Conservation (phyloP, 2,888 invertebrate species). For the Melangyna quadrimaculata region DNA sequence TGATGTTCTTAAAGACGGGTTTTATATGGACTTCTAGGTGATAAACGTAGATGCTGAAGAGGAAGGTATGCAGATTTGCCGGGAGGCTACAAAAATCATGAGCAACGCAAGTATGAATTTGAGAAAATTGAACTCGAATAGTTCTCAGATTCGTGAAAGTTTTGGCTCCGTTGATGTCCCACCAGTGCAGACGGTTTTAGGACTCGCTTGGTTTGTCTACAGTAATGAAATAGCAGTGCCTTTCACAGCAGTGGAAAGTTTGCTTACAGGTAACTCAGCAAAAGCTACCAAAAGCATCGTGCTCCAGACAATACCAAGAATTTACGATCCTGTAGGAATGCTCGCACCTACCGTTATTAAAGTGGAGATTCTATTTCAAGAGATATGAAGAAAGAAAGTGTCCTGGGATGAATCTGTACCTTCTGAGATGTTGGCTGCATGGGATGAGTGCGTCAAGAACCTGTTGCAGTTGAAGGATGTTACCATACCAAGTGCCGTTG, state of each 20-base stretch:
- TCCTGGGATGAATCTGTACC: too few relatives aligned
- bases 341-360: not conserved
- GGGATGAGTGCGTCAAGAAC: too few relatives aligned
- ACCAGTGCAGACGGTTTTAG: not conserved
- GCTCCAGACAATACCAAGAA: not conserved
- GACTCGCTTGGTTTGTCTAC: not conserved
- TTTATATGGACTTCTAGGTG: constrained; percentile 15
- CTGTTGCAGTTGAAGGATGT: too few relatives aligned
- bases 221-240: constrained; percentile 5
- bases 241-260: not conserved
- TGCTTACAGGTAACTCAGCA: not conserved
- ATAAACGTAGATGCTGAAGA: not conserved
- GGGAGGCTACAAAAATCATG: not conserved
- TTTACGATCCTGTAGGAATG: not conserved
- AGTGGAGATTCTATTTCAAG: too few relatives aligned
- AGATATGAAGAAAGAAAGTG: too few relatives aligned
- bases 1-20: not conserved
- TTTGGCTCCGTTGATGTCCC: not conserved
- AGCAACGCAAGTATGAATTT: not conserved
- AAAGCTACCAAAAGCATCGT: not conserved
- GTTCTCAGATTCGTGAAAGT: not conserved
- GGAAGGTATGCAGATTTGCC: not conserved
- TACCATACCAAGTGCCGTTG: too few relatives aligned
- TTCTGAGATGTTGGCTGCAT: too few relatives aligned
- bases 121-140: not conserved